Base-by-base conservation (phyloP, 2,888 invertebrate species). In the Melanostoma scalare region DNA sequence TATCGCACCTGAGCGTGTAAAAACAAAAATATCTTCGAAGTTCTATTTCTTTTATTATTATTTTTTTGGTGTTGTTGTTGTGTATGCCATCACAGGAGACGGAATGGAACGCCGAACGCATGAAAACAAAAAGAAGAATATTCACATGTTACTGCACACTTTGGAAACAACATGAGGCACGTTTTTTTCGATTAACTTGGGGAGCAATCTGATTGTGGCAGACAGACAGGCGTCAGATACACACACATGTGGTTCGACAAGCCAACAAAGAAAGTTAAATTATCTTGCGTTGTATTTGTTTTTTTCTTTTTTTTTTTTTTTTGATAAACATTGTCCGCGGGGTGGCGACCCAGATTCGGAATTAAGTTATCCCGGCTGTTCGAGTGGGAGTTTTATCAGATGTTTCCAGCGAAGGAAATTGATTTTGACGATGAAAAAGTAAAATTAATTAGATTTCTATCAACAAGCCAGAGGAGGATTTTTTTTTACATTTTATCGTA, bases 381-480 rank as follows among this genome's bases (percentile, higher is more conserved):
- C 40, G 44, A 69, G 56, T 56, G 56, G 69, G 55, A 67, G 77
- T 46, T 73, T 36, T 63, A 46, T 38, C 38, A 60, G 50, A 67
- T 55, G 71, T n/a, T 20, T 9, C 10, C 40, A 55, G 61, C 20
- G 20, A 58, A 65, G 36, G 31, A 82, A 82, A 73, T 81, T 77
- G 68, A 82, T 38, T 82, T 82, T 58, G 68, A 77, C 55, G 77
- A 52, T 60, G 72, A 76, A 76, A 72, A 61, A 76, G 50, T 71
- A 52, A 82, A 82, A 82, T 77, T 82, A 77, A 82, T 77, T 77
- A 68, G 72, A 77, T 77, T 77, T 82, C 81, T 52, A 68, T 82
- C 72, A 73, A 73, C 68, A 73, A 63, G 63, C 53, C 74, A 50
- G n/a, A 63, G 55, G 63, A 79, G 63, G 67, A 30, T 46, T 8